Base-by-base conservation (phyloP, 2,888 invertebrate species). In the Sclerodermus sp. region DNA sequence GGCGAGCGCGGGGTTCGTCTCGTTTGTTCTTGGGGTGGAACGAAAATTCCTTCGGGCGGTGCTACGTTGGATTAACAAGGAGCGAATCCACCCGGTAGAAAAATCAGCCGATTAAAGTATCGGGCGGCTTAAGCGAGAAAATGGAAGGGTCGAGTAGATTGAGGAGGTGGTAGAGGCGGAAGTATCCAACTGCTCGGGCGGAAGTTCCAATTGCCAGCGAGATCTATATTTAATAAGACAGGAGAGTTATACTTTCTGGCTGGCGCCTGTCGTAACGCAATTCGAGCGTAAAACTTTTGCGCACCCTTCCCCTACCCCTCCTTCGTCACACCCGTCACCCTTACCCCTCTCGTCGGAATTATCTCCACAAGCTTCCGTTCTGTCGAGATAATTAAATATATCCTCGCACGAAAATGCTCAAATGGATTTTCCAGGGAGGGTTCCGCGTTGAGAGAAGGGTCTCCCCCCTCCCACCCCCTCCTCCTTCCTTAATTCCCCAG, bases 211-310 rank as follows among this genome's bases (percentile, higher is more conserved):
- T 67, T 67, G 66, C 65, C 48, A 55, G 60, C 55, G 52, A 62
- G 65, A 71, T 68, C 67, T 71, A 70, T 71, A 71, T 71, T 71
- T 70, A 71, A 71, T 68, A 71, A 71, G 71, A 70, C 66, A 62
- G 60, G 47, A 58, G 64, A 69, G 67, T 69, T 69, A 69, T 69
- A 66, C 65, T 69, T 66, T 65, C 60, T 53, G 57, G 57, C 49
- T 36, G 47, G 48, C 45, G 41, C 43, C 49, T 49, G 60, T 58
- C 56, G 51, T 56, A 55, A 62, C 57, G 63, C 62, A 53, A 61
- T 64, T 67, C 61, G 59, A 66, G 66, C 57, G 55, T 53, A 62
- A 62, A 54, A 66, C 68, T 66, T 56, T 66, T 67, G 61, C 58
- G 53, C 42, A 37, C 55, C 51, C 45, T 53, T 55, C 49, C 31